Base-by-base conservation (phyloP, 2,888 invertebrate species). In the Agriopis aurantiaria region DNA sequence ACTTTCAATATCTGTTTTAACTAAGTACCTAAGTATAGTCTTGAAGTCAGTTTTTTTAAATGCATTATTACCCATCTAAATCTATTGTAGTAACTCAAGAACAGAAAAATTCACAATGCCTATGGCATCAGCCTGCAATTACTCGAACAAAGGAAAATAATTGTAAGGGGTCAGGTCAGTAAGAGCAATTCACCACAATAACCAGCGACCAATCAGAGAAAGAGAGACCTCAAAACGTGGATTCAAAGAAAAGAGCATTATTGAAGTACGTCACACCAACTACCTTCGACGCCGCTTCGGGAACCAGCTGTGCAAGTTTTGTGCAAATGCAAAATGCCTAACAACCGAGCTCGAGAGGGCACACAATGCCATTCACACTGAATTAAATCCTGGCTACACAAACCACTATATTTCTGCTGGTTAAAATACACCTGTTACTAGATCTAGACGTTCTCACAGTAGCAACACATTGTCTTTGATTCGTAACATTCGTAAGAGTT, bases 291-390 rank as follows among this genome's bases (percentile, higher is more conserved):
- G 76, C 78, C 79, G 79, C 76, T 78, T 77, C 80, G 78, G 77
- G 81, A 81, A 82, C 81, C 85, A 85, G 82, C 85, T 84, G 82
- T 87, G 85, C 86, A 87, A 87, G 82, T 85, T 89, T 84, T 81
- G 80, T 86, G 85, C 84, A 85, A 87, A 89, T 84, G 80, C 82
- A 80, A 84, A 83, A 83, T 80, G 81, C 79, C 80, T 83, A 83
- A 82, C 78, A 79, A 43, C 17, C 45, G 52, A 52, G 41, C 49
- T 56, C 33, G 79, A 80, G 80, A 80, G 78, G 79, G 52, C 62
- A 60, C 80, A 86, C 85, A 88, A 85, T 81, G 83, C 81, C 81
- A 85, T 77, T 75, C 73, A 75, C 72, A 74, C 72, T 70, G 63
- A 79, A 80, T 76, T 67, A 69, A 74, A 76, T 75, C 66, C 75